Evolutionary conservation across 2,888 invertebrate genomes (phyloP).

Genomic region (Hoplodrina ambigua): DNA sequence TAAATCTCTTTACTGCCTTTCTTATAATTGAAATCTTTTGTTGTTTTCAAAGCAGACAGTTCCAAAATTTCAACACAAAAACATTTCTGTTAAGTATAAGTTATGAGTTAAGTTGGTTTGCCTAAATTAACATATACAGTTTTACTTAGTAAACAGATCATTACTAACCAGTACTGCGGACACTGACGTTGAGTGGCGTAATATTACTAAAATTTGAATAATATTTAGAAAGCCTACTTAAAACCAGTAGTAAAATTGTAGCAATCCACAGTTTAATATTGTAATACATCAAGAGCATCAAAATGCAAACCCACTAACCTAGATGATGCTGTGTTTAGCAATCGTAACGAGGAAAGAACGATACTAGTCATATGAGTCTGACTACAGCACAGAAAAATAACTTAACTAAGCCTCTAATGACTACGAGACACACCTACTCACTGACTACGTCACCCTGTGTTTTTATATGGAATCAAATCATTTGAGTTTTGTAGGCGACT

Average conservation of each 20-base stretch:
- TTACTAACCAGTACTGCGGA: background rate
- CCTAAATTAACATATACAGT: slow-evolving; percentile 19
- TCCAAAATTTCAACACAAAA: slow-evolving; percentile 12
- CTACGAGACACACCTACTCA: slow-evolving; percentile 41
- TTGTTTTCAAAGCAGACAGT: slow-evolving; percentile 16
- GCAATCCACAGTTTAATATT: slow-evolving; percentile 53
- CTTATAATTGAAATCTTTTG: slow-evolving; percentile 31
- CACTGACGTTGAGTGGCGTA: background rate
- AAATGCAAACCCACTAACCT: slow-evolving; percentile 72
- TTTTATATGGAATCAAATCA: slow-evolving; percentile 40
- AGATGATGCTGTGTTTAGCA: slow-evolving; percentile 67
- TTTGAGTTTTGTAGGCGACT: slow-evolving; percentile 53
- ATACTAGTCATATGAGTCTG: slow-evolving; percentile 29
- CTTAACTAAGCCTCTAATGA: slow-evolving; percentile 35
- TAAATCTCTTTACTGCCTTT: slow-evolving; percentile 36
- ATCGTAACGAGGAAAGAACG: slow-evolving; percentile 57
- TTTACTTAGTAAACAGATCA: too few species aligned
- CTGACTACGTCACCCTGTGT: slow-evolving; percentile 32
- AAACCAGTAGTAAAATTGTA: slow-evolving; percentile 54
- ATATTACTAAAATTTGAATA: slow-evolving; percentile 18
- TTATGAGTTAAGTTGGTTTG: slow-evolving; percentile 3
- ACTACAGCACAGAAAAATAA: slow-evolving; percentile 26
- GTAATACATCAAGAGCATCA: slow-evolving; percentile 62
- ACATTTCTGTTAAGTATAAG: background rate
- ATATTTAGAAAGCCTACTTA: slow-evolving; percentile 52